Base-by-base conservation (phyloP, 2,888 invertebrate genomes). In the Neoascia interrupta region DNA sequence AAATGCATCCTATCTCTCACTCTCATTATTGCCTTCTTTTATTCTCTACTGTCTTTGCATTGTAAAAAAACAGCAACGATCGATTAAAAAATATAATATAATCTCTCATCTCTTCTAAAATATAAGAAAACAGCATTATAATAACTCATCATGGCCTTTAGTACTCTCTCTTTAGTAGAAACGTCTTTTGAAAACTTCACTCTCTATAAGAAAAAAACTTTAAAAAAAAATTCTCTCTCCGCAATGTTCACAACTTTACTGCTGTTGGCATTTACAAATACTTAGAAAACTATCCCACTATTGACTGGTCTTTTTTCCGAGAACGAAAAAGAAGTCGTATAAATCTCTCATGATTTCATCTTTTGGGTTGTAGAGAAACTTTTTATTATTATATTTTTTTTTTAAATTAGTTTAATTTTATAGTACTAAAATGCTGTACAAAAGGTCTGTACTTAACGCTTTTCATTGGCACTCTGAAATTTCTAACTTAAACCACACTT, bases 341-440 rank as follows among this genome's bases (percentile, higher is more conserved):
- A 28, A 45, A 56, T 8, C 26, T 54, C 61, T 75, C 49, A 63
- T 56, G 8, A 58, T 68, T 53, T 70, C 51, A 64, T 64, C 39
- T 64, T 70, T 76, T 76, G 45, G 64, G 70, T 76, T 76, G 76
- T 76, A 70, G 76, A 64, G 26, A 63, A 18, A 31, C 6, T 45
- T 18, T 10, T 36, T 36, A 26, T 8, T 23, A 11, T 39, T 70
- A 4, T 23, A 6, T 39, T 72, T 37, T 21, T 31, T 72, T 34
- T 18, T 41, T 49, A n/a, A n/a, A n/a, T 53, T 23, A 15, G 31
- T 31, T 56, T 43, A 34, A 19, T 45, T 68, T 54, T 70, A n/a
- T 47, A 70, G 70, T 76, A 70, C 64, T 58, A 64, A 70, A 64
- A 13, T 64, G 23, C 15, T 64, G 75, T 75, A 75, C 70, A 58